Evolutionary conservation across 2,888 invertebrate species (phyloP).

Genomic region (Andrena chrysosceles): DNA sequence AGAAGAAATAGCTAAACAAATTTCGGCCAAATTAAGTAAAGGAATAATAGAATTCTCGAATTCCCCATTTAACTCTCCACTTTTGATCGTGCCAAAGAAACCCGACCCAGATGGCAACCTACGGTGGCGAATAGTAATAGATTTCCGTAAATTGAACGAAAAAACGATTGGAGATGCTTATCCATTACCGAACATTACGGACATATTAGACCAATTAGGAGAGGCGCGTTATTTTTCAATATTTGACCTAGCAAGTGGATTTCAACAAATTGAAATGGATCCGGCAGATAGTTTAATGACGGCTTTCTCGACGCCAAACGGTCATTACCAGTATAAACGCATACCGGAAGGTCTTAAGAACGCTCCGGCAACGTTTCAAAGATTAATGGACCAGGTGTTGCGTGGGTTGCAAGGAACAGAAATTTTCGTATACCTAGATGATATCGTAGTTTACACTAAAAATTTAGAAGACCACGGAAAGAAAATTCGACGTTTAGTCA

Average conservation of each 20-base stretch:
- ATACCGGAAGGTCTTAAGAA: neutral
- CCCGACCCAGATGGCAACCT: too few relatives aligned
- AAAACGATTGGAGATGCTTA: too few relatives aligned
- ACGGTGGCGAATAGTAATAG: too few relatives aligned
- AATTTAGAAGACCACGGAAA: neutral
- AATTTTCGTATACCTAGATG: neutral
- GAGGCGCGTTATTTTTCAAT: too few relatives aligned
- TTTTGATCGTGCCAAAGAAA: too few relatives aligned
- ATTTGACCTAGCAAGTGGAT: neutral
- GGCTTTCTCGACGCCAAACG: neutral
- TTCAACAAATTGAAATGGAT: slow-evolving; percentile 10
- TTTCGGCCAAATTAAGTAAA: too few relatives aligned
- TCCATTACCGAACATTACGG: too few relatives aligned
- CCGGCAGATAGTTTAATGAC: neutral
- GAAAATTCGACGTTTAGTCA: neutral
- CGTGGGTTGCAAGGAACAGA: neutral
- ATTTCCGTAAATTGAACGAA: too few relatives aligned
- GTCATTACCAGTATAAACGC: neutral
- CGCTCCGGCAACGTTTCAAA: neutral
- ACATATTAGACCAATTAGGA: too few relatives aligned
- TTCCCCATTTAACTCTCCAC: too few relatives aligned
- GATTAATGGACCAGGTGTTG: neutral
- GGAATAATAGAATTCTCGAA: too few relatives aligned
- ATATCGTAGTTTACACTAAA: neutral
- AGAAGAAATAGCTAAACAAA: too few relatives aligned